phyloP scores from a whole-genome alignment of 2,113 vertebrate species.

The Kobus ellipsiprymnus region DNA sequence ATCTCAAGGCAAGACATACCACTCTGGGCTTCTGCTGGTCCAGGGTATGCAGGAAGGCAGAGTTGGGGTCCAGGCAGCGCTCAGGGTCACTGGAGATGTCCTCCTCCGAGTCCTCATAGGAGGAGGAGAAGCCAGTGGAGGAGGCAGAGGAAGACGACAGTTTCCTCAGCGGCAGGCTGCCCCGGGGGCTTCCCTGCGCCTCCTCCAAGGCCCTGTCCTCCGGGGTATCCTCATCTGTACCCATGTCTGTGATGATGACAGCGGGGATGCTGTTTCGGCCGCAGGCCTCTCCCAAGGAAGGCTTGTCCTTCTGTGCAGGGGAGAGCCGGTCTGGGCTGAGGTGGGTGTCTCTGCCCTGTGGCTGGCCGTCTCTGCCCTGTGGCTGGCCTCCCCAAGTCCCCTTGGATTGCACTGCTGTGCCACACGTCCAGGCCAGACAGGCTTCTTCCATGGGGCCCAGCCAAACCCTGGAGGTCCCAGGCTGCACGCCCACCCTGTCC shows the following conservation, averaged over 20 bases:
- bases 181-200: slow-evolving; percentile 73
- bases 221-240: slow-evolving; percentile 88
- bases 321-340: background rate
- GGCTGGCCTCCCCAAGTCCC: slow-evolving; percentile 29
- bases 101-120: slow-evolving; percentile 97
- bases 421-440: background rate
- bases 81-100: slow-evolving; percentile 97
- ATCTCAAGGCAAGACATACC: slow-evolving; percentile 81
- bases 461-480: background rate
- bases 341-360: background rate
- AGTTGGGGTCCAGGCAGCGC: slow-evolving; percentile 85
- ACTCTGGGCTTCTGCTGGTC: slow-evolving; percentile 90
- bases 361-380: background rate
- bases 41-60: slow-evolving; percentile 87
- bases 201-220: slow-evolving; percentile 75
- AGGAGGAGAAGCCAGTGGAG: slow-evolving; percentile 97
- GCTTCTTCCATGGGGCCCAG: background rate
- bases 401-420: background rate
- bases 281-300: background rate
- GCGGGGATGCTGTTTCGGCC: slow-evolving; percentile 83
- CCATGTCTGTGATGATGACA: slow-evolving; percentile 93
- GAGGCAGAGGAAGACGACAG: slow-evolving; percentile 96
- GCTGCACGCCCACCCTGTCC: background rate
- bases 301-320: slow-evolving; percentile 24
- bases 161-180: slow-evolving; percentile 85